Evolutionary conservation across 1,140 invertebrate species (phyloP), one percentile per base, ranked within the genome.

Genomic region (Monomorium pharaonis): DNA sequence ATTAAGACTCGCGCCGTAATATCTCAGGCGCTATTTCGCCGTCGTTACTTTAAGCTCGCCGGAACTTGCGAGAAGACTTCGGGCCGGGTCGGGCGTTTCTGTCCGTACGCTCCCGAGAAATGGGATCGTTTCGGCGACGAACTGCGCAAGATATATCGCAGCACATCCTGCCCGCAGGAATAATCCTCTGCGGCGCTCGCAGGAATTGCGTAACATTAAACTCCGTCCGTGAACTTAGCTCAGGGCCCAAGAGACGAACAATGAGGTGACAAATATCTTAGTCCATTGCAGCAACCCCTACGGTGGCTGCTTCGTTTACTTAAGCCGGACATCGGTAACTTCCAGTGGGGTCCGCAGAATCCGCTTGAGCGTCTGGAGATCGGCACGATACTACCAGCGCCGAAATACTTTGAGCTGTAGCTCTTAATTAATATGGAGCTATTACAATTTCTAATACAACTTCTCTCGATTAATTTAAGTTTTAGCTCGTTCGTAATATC

Each of bases 141-240:
- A 86, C 80, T 89, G 88, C 81, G 47, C 76, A 84, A 91, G 85
- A 91, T 92, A 93, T 92, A 91, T 91, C 86, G 84, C 74, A 67
- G 87, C 83, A 84, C 81, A 86, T 90, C 90, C 90, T 89, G 84
- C 76, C 78, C 87, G 80, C 78, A 87, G 90, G 90, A 91, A 92
- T 94, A 93, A 94, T 93, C 91, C 88, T 88, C 63, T 65, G 86
- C 74, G 70, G 76, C 90, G 87, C 27, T 90, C 85, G 85, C 88
- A 94, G 94, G 94, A 95, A 94, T 94, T 93, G 93, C 94, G 92
- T 92, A 77, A 94, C 94, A 95, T 95, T 95, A 94, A 95, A 94
- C 93, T 93, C 87, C 58, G 74, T 86, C 65, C 90, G 86, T 87
- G 92, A 93, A 93, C 92, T 94, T 93, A 91, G 91, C 91, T 85